Evolutionary conservation across 2,113 vertebrate species (phyloP).

Genomic region (Lota lota): DNA sequence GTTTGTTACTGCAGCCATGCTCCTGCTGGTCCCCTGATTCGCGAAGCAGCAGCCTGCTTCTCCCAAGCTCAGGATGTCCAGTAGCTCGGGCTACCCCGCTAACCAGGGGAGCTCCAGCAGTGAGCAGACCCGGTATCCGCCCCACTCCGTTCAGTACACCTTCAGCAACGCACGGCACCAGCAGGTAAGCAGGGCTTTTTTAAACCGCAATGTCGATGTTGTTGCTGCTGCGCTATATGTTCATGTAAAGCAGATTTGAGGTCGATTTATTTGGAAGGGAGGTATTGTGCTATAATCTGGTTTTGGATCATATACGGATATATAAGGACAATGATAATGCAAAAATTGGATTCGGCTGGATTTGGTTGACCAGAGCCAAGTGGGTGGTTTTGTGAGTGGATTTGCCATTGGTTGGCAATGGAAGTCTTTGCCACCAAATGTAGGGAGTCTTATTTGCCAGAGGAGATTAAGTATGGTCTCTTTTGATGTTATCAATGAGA

Average conservation of each 20-base stretch:
- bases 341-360: too few relatives aligned
- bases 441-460: too few relatives aligned
- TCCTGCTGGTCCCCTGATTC: conserved; percentile 76
- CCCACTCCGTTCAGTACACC: conserved; percentile 92
- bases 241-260: not conserved
- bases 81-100: conserved; percentile 91
- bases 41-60: conserved; percentile 67
- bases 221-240: not conserved
- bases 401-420: too few relatives aligned
- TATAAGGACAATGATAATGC: too few relatives aligned
- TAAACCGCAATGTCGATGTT: not conserved
- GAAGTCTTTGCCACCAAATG: too few relatives aligned
- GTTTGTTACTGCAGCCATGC: conserved; percentile 79
- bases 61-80: conserved; percentile 85
- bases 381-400: too few relatives aligned
- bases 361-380: too few relatives aligned
- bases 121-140: conserved; percentile 90
- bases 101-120: conserved; percentile 96
- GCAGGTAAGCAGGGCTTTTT: conserved; percentile 72
- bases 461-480: too few relatives aligned
- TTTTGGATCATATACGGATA: too few relatives aligned
- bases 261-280: too few relatives aligned
- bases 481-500: too few relatives aligned
- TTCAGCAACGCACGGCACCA: conserved; percentile 86
- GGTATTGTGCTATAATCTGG: too few relatives aligned